phyloP scores from a whole-genome alignment of 1,140 invertebrate species.

The Mya arenaria region DNA sequence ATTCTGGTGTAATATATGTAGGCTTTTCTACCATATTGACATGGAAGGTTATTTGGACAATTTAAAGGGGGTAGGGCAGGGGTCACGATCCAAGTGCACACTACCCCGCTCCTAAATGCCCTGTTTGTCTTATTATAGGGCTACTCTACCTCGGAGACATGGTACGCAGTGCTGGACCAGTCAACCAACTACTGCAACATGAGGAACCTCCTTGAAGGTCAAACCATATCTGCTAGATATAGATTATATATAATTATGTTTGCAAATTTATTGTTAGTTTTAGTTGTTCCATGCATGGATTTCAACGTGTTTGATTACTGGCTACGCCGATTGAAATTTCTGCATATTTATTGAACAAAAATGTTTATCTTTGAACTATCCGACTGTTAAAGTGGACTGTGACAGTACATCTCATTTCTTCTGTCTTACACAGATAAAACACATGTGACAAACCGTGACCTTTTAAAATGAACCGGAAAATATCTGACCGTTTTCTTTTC shows the following conservation, averaged over 20 bases:
- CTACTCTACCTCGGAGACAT: conserved; percentile 80
- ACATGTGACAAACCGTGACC: not conserved
- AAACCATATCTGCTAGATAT: not conserved
- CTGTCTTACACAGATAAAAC: too few relatives aligned
- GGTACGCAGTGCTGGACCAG: conserved; percentile 82
- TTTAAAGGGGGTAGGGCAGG: too few relatives aligned
- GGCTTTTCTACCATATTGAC: too few relatives aligned
- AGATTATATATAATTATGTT: not conserved
- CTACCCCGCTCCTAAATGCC: too few relatives aligned
- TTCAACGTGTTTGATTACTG: not conserved
- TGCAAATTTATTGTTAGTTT: not conserved
- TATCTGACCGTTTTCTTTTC: not conserved
- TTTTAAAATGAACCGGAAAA: not conserved
- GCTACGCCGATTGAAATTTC: not conserved
- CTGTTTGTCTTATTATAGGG: conserved; percentile 75
- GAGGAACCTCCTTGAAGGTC: conserved; percentile 81
- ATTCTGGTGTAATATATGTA: too few relatives aligned
- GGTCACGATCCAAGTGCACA: too few relatives aligned
- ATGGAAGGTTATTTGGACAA: too few relatives aligned
- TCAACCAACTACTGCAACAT: conserved; percentile 84
- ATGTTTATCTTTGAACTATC: not conserved
- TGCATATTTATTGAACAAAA: not conserved
- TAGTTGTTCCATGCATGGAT: not conserved
- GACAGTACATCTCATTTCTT: not conserved
- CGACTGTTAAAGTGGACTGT: not conserved